Evolutionary conservation across 2,888 invertebrate species (phyloP).

Genomic region (Imbricaverruca yamaguchii): DNA sequence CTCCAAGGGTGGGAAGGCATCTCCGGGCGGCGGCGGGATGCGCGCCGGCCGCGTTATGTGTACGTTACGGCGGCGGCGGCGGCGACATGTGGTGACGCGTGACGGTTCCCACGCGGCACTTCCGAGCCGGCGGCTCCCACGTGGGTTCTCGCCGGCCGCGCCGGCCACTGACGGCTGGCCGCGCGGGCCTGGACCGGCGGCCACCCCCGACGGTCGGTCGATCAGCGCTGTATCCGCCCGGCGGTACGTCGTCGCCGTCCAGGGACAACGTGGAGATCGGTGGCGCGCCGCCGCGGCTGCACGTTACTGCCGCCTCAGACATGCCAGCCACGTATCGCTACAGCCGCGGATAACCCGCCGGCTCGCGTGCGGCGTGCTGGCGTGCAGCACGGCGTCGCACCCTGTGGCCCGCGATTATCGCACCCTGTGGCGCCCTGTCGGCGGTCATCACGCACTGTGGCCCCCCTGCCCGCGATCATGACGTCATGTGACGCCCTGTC

Average conservation of each 20-base stretch:
- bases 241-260: not conserved
- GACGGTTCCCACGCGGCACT: not conserved
- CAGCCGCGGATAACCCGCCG: not conserved
- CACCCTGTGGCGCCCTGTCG: too few relatives aligned
- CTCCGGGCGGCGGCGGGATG: not conserved
- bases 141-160: not conserved
- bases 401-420: too few relatives aligned
- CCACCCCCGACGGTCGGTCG: not conserved
- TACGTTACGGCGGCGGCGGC: not conserved
- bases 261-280: not conserved
- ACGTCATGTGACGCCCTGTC: too few relatives aligned
- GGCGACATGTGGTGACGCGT: conserved; percentile 16
- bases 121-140: conserved; percentile 5
- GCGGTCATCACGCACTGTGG: too few relatives aligned
- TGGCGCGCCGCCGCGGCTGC: too few relatives aligned
- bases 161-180: not conserved
- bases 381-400: not conserved
- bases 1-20: conserved; percentile 4
- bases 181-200: not conserved
- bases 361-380: not conserved
- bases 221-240: not conserved
- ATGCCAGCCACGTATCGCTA: too few relatives aligned
- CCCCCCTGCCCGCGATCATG: too few relatives aligned
- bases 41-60: not conserved
- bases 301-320: too few relatives aligned